These are phyloP conservation scores for Meteorus colon DNA, from an alignment of 2,888 invertebrate genomes.

Conservation along the genomic window DNA sequence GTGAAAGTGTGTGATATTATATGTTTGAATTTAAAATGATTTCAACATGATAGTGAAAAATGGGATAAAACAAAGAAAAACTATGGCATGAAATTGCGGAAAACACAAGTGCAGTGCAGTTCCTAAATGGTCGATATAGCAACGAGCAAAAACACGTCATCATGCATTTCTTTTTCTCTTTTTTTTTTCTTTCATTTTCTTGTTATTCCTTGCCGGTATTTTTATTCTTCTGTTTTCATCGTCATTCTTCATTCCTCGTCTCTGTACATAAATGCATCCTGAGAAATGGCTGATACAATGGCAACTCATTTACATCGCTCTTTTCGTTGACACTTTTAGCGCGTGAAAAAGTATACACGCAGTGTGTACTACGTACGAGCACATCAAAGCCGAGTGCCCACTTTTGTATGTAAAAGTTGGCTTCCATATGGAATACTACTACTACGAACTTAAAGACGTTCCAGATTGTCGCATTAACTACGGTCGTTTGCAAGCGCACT, in stretches of 20 bases:
- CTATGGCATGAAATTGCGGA: conserved; percentile 17
- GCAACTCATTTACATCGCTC: conserved; percentile 14
- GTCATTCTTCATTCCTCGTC: not conserved
- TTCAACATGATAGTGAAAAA: not conserved
- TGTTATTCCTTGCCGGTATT: not conserved
- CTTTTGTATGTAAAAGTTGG: conserved; percentile 15
- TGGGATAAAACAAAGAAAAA: not conserved
- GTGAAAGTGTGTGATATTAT: conserved; percentile 7
- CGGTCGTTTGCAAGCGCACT: conserved; percentile 25
- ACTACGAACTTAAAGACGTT: not conserved
- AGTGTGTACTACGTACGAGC: not conserved
- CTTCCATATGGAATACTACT: conserved; percentile 2
- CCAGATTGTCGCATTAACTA: conserved; percentile 24
- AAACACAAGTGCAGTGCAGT: conserved; percentile 27
- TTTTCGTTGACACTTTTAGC: conserved; percentile 13
- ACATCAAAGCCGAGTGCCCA: conserved; percentile 25
- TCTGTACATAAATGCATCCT: conserved; percentile 11
- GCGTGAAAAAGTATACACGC: conserved; percentile 7
- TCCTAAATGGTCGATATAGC: conserved; percentile 1
- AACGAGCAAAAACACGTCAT: not conserved
- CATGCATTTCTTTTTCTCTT: not conserved
- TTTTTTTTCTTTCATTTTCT: not conserved
- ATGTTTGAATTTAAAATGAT: conserved; percentile 1
- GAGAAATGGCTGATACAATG: conserved; percentile 3
- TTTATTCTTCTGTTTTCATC: not conserved